A percentile compares a stretch with the other conserved stretches of the same genome.
Conservation (phyloP, 64 coral and sea anemone species). For the Astreopora myriophthalma region DNA sequence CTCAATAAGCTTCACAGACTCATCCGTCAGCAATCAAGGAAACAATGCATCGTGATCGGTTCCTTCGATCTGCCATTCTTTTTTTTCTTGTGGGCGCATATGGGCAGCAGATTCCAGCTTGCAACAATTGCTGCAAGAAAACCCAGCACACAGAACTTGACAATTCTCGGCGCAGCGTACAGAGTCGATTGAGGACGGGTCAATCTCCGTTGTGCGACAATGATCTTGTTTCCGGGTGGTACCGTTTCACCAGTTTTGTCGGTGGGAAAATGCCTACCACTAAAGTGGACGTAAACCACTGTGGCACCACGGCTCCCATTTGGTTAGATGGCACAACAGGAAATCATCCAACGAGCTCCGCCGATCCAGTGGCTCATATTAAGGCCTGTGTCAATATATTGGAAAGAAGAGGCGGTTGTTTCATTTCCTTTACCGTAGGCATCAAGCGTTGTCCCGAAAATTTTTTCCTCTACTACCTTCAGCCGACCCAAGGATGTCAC, state of each 20-base stretch:
- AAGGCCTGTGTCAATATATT: slow-evolving; percentile 4
- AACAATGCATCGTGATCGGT: background rate
- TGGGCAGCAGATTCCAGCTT: background rate
- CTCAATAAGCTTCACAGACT: too few species aligned
- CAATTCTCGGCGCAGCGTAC: slow-evolving; percentile 6
- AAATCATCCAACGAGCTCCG: background rate
- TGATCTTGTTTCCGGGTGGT: background rate
- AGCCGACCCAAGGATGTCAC: background rate
- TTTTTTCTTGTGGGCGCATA: background rate
- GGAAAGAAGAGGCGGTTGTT: background rate
- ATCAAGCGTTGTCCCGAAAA: slow-evolving; percentile 12
- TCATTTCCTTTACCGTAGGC: background rate
- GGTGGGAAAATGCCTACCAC: slow-evolving; percentile 2
- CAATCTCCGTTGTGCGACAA: slow-evolving; percentile 16
- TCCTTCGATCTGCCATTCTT: background rate
- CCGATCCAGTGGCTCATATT: background rate
- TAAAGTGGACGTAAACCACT: background rate
- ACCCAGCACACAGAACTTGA: background rate
- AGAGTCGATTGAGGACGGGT: background rate
- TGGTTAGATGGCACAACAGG: slow-evolving; percentile 56
- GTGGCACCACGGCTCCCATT: slow-evolving; percentile 53
- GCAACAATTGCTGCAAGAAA: background rate
- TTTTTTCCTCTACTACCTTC: slow-evolving; percentile 62
- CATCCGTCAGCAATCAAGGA: too few species aligned
- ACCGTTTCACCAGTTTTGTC: slow-evolving; percentile 37